Percentiles rank a stretch among this genome's conserved stretches.
These are phyloP conservation scores for Lycaon pictus DNA, from an alignment of 2,113 vertebrate genomes.

Conservation along the genomic window DNA sequence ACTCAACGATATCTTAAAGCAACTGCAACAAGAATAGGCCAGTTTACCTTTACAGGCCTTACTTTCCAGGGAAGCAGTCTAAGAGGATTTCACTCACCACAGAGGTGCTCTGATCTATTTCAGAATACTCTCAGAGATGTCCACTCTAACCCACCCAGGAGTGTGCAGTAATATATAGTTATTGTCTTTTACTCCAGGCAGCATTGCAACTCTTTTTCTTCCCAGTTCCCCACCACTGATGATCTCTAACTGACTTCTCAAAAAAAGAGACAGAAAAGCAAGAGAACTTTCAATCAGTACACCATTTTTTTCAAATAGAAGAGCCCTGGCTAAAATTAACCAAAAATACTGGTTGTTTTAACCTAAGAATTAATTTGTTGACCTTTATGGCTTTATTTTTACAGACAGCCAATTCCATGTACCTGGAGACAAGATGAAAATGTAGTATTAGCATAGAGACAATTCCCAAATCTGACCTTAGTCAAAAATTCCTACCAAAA, in stretches of 20 bases:
- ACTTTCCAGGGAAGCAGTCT: background rate
- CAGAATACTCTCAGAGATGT: background rate
- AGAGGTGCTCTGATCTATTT: background rate
- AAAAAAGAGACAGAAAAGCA: background rate
- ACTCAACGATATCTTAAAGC: background rate
- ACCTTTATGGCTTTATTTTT: background rate
- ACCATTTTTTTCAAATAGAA: conserved; percentile 17
- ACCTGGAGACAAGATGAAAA: background rate
- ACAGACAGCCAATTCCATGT: background rate
- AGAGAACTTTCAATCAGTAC: background rate
- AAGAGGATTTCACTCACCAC: background rate
- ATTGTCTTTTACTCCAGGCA: background rate
- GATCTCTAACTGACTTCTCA: background rate
- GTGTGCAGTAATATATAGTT: background rate
- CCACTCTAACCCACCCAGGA: background rate
- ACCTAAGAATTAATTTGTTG: conserved; percentile 1
- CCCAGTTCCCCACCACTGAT: background rate
- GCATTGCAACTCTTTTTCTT: background rate
- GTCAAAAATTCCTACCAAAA: background rate
- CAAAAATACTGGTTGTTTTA: conserved; percentile 12
- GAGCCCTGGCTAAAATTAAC: background rate
- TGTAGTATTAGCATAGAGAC: background rate
- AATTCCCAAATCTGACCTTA: background rate
- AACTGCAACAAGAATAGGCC: background rate
- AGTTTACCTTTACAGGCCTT: background rate